phyloP scores from a whole-genome alignment of 2,113 vertebrate genomes.

The Rhea pennata region DNA sequence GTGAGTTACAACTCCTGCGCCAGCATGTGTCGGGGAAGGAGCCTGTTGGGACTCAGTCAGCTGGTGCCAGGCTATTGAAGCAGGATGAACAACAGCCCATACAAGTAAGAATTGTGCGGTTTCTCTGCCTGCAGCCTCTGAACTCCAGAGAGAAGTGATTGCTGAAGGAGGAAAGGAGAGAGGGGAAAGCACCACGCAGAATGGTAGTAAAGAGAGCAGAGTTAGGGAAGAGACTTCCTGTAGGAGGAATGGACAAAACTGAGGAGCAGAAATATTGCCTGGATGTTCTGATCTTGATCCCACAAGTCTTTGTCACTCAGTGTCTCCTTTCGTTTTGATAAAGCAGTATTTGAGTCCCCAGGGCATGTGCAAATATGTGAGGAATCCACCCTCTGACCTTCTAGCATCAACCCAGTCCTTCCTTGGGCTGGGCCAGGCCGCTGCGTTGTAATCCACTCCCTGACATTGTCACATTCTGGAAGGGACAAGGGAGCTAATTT shows the following conservation, averaged over 20 bases:
- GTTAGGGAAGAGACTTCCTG: neutral
- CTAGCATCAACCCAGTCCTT: constrained; percentile 38
- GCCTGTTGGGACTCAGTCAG: neutral
- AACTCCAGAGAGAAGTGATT: neutral
- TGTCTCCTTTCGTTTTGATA: constrained; percentile 10
- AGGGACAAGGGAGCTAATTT: constrained; percentile 59
- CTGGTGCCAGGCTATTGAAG: constrained; percentile 40
- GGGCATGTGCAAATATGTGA: neutral
- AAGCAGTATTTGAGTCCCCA: neutral
- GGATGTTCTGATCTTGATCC: neutral
- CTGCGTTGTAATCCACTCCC: constrained; percentile 57
- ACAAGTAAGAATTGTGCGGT: constrained; percentile 75
- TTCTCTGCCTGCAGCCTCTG: neutral
- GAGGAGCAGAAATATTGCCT: constrained; percentile 32
- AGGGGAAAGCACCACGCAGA: neutral
- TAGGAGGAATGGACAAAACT: neutral
- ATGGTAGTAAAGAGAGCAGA: neutral
- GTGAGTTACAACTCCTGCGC: constrained; percentile 83
- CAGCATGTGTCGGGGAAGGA: constrained; percentile 78
- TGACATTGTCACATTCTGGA: constrained; percentile 64
- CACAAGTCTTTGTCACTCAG: constrained; percentile 7
- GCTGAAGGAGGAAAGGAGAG: neutral
- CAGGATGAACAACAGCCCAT: constrained; percentile 81
- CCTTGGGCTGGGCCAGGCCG: constrained; percentile 1
- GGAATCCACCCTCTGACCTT: constrained; percentile 40